phyloP scores from a whole-genome alignment of 2,888 invertebrate species.

The Acleris literana region DNA sequence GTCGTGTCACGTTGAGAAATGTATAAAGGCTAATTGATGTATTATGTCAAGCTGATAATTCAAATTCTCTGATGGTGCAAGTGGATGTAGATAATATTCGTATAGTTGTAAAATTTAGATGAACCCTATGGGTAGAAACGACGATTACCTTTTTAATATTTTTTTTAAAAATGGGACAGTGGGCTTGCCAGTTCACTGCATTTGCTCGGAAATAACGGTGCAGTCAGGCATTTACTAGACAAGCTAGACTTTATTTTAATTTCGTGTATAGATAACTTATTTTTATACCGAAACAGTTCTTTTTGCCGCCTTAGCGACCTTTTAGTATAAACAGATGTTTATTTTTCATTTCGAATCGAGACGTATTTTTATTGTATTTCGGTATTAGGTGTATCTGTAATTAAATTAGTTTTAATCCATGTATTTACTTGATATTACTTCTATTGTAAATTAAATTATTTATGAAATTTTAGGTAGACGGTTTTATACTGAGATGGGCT shows the following conservation, averaged over 20 bases:
- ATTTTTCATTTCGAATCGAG: conserved; percentile 46
- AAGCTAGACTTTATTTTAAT: background rate
- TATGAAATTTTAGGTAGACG: conserved; percentile 66
- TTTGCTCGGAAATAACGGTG: background rate
- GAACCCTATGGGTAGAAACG: too few relatives aligned
- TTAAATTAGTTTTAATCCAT: conserved; percentile 57
- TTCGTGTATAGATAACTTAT: background rate
- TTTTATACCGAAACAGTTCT: background rate
- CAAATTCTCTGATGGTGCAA: too few relatives aligned
- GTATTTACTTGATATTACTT: conserved; percentile 66
- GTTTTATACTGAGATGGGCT: conserved; percentile 62
- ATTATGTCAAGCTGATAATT: too few relatives aligned
- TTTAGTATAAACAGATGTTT: conserved; percentile 41
- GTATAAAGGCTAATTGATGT: too few relatives aligned
- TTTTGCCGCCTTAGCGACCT: conserved; percentile 6
- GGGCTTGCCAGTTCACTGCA: background rate
- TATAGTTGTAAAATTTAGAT: too few relatives aligned
- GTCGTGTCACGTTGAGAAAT: too few relatives aligned
- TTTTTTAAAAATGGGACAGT: too few relatives aligned
- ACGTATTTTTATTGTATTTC: conserved; percentile 58
- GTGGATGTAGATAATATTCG: too few relatives aligned
- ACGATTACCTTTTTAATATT: too few relatives aligned
- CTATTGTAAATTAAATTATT: conserved; percentile 72
- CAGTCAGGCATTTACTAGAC: background rate
- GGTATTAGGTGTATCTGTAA: conserved; percentile 65